Base-by-base conservation (phyloP, 2,888 invertebrate species). In the Perdita meconis region DNA sequence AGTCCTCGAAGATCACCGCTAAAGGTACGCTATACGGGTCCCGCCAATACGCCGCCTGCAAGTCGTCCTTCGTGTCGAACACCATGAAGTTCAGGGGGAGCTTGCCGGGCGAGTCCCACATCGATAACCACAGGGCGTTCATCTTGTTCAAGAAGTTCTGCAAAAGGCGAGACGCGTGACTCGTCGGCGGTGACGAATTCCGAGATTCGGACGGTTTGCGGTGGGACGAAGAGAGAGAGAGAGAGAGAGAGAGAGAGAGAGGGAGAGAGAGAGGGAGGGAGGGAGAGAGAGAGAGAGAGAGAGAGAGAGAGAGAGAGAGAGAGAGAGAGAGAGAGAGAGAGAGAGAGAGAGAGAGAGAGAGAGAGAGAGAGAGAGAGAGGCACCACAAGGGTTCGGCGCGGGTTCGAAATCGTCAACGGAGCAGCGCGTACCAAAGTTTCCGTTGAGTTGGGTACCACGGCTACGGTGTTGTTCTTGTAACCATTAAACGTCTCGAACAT, bases 41-140 rank as follows among this genome's bases (percentile, higher is more conserved):
- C 78, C 93, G 93, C 94, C 95, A 95, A 90, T 96, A 96, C 0
- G 95, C 95, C 44, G 95, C 94, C 83, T 95, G 94, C 61, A 96
- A 93, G 63, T 95, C 95, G 51, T 95, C 95, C 79, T 94, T 94
- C 78, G 95, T 94, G 82, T 94, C 94, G 91, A 95, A 96, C 67
- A 94, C 93, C 76, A 94, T 92, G 94, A 96, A 96, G 84, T 93
- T 93, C 87, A 96, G 94, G 12, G 94, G 94, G 70, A 93, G 93
- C 85, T 94, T 93, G 24, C 93, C 93, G 0, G 94, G 93, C 73
- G 89, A 89, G 70, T 92, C 90, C 87, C 93, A 92, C 91, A 93
- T 93, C n/a, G 93, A 93, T 61, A 93, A 88, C 92, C 95, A 94
- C 66, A 95, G 90, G 2, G 89, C 90, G 91, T 96, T 95, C 89